Evolutionary conservation across 2,797 vertebrate genomes (phyloP), one percentile per base, ranked within the genome.

Genomic region (Cyprinodon diabolis): DNA sequence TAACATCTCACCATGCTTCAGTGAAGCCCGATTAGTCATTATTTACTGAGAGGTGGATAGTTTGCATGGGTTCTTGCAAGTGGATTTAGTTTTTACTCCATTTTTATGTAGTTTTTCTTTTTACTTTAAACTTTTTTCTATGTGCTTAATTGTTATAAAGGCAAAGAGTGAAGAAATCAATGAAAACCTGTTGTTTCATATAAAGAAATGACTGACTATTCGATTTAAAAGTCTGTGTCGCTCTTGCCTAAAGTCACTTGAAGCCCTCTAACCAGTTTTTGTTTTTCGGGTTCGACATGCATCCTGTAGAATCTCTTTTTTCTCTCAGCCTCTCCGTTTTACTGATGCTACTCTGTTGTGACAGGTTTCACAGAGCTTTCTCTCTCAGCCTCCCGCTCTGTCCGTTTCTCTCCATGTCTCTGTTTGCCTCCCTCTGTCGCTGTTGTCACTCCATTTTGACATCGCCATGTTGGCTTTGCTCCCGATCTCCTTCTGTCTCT

Each of bases 361-460:
- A 90, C 87, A 89, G 80, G 49, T 74, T 67, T 84, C 87, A 65
- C 79, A 13, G 30, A 85, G 79, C 75, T 81, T 74, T 66, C 68
- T 76, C 69, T 80, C 79, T 49, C 69, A 58, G 69, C 66, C 6
- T 69, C 76, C 23, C 60, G 4, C 14, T 66, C 79, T 65, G 55
- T 79, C 85, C 35, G 56, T 58, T 75, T 74, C 81, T 68, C 74
- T 25, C 55, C 73, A 60, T 47, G 15, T 76, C 76, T 68, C 75
- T 6, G 66, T 74, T 45, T 49, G 71, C 74, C 80, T 81, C 80
- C 25, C 48, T 82, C 75, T 55, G 71, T 74, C 79, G 84, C 75
- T 35, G 79, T 52, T 71, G 84, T 85, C 80, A 71, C 77, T 87
- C 86, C 82, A 63, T 74, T 83, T 79, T 81, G 85, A 85, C 89